Percentiles rank a stretch among this genome's conserved stretches.
These are phyloP conservation scores for Calephelis virginiensis DNA, from an alignment of 1,140 invertebrate genomes.

Conservation along the genomic window DNA sequence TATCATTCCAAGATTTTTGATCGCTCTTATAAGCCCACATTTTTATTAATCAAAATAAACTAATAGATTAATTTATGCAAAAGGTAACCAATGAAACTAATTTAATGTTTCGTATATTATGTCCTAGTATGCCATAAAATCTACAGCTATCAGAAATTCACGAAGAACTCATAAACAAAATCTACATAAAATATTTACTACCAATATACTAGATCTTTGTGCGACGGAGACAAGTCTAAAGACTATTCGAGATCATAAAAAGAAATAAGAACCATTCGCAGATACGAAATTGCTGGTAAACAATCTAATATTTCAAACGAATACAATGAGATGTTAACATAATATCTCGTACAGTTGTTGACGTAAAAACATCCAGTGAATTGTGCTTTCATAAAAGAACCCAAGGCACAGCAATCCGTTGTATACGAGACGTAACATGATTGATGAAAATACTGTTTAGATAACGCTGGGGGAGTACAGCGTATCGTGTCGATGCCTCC, in stretches of 20 bases:
- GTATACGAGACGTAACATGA: constrained; percentile 28
- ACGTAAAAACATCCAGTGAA: constrained; percentile 31
- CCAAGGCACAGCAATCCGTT: constrained; percentile 28
- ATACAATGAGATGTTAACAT: constrained; percentile 27
- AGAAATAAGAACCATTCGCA: constrained; percentile 11
- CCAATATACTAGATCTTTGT: neutral
- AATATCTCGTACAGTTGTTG: constrained; percentile 26
- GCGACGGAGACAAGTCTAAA: neutral
- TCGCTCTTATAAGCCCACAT: no score
- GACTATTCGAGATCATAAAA: constrained; percentile 11
- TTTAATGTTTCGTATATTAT: neutral
- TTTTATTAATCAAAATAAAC: no score
- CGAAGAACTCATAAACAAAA: neutral
- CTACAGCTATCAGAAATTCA: neutral
- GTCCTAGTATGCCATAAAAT: neutral
- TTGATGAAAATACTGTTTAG: constrained; percentile 34
- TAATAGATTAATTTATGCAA: no score
- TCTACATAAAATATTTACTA: constrained; percentile 14
- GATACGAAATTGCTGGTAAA: constrained; percentile 18
- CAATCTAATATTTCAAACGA: constrained; percentile 26
- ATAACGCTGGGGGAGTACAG: constrained; percentile 20
- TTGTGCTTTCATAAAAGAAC: constrained; percentile 32
- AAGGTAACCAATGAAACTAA: no score
- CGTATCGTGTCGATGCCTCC: constrained; percentile 9
- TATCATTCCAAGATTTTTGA: no score